Base-by-base conservation (phyloP, 2,888 invertebrate species). In the Steromphala cineraria region DNA sequence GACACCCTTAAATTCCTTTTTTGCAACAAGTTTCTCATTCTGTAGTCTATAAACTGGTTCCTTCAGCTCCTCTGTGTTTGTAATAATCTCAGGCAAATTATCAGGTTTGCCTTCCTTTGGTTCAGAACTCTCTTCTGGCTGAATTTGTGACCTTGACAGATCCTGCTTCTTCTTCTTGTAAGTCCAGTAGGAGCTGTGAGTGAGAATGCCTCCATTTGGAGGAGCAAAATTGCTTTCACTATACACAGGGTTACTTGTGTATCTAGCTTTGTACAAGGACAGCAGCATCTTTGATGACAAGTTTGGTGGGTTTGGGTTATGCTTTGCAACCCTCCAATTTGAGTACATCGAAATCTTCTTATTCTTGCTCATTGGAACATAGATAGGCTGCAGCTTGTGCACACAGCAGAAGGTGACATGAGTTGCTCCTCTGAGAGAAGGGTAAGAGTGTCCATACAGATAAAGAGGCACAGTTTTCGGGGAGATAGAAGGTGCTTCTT, bases 271-370 rank as follows among this genome's bases (percentile, higher is more conserved):
- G 81, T 92, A 91, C 55, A 92, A 83, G 3, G 87, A 84, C 28
- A 92, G 84, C 67, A 92, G 78, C 83, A 88, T 86, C 28, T 87
- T 88, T 5, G 96, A 95, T 88, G 95, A 95, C 89, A 96, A 94
- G 79, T 96, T 96, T 88, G 95, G 93, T 80, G 95, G 95, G 93
- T 95, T 95, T 21, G 88, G 90, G 82, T 89, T 91, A 76, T 89
- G 89, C 17, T 90, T 87, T 13, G 92, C 89, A 52, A 90, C 87
- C 83, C 93, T 92, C 95, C 98, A 99, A 93, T 98, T 98, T 79
- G 98, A 98, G 93, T 99, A 99, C 98, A 99, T 99, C 62, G 98
- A 98, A 79, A 98, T 94, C 89, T 96, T 97, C 91, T 97, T 96
- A 93, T 91, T 89, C 24, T 85, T 87, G 0, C 96, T 96, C 75